These are phyloP conservation scores for Cyphomyrus discorhynchus DNA, from an alignment of 2,113 vertebrate genomes.

Conservation along the genomic window DNA sequence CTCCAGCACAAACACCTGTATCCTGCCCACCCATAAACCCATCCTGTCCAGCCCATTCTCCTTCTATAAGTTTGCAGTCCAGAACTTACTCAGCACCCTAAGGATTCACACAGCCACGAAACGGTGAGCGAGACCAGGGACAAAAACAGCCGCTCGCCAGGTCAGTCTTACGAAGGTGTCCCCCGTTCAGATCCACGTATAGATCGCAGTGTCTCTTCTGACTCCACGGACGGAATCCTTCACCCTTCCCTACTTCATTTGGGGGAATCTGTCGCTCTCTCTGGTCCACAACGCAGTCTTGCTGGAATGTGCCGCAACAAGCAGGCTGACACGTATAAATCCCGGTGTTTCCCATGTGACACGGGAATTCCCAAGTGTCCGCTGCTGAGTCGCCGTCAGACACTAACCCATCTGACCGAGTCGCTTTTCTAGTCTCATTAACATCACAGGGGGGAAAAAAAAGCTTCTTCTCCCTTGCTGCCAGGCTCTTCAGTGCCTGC, in stretches of 20 bases:
- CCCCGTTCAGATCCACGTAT: neutral
- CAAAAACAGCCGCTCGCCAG: neutral
- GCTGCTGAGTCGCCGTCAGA: neutral
- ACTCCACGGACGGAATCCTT: neutral
- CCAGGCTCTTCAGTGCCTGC: conserved; percentile 1
- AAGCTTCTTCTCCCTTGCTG: neutral
- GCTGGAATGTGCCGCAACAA: neutral
- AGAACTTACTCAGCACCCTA: neutral
- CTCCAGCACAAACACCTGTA: neutral
- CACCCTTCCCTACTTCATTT: neutral
- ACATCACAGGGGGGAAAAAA: neutral
- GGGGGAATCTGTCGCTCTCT: neutral
- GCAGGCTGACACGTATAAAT: neutral
- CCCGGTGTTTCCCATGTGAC: neutral
- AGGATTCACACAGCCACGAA: neutral
- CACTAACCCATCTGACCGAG: neutral
- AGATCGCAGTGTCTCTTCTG: neutral
- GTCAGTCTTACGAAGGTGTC: neutral
- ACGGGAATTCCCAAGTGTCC: neutral
- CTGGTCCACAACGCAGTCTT: neutral
- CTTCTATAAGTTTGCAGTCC: neutral
- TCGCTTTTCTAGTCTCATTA: neutral
- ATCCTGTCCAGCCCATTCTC: neutral
- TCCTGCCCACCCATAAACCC: neutral
- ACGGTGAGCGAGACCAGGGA: neutral